phyloP scores from a whole-genome alignment of 2,113 vertebrate genomes.

The Semnornis frantzii region DNA sequence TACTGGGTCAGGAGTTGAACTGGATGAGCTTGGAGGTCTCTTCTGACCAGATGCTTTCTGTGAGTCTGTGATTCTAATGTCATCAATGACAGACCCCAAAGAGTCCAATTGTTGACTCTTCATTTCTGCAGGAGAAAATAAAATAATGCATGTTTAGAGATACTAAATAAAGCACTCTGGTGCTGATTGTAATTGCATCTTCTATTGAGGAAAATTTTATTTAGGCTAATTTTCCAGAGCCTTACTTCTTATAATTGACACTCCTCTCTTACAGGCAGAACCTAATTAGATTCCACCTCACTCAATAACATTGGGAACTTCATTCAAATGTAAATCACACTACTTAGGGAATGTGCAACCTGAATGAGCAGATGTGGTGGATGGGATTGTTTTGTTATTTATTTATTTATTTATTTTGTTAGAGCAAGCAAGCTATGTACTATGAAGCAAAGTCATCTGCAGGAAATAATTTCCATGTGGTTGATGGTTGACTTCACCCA shows the following conservation, averaged over 20 bases:
- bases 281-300: constrained; percentile 67
- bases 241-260: constrained; percentile 37
- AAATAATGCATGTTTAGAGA: not conserved
- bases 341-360: not conserved
- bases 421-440: not conserved
- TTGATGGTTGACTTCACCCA: constrained; percentile 19
- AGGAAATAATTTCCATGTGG: not conserved
- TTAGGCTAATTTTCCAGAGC: constrained; percentile 45
- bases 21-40: too few relatives aligned
- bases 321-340: constrained; percentile 65
- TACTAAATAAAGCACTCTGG: not conserved
- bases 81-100: not conserved
- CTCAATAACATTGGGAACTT: constrained; percentile 63
- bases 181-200: constrained; percentile 29
- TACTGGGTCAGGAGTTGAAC: too few relatives aligned
- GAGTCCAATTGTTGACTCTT: not conserved
- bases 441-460: not conserved
- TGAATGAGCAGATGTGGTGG: constrained; percentile 23
- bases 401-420: not conserved
- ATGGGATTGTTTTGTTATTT: not conserved
- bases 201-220: constrained; percentile 33
- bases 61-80: not conserved
- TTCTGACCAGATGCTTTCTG: too few relatives aligned
- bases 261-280: constrained; percentile 23
- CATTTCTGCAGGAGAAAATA: not conserved